phyloP scores from a whole-genome alignment of 2,113 vertebrate species.

The Rhabdornis inornatus region DNA sequence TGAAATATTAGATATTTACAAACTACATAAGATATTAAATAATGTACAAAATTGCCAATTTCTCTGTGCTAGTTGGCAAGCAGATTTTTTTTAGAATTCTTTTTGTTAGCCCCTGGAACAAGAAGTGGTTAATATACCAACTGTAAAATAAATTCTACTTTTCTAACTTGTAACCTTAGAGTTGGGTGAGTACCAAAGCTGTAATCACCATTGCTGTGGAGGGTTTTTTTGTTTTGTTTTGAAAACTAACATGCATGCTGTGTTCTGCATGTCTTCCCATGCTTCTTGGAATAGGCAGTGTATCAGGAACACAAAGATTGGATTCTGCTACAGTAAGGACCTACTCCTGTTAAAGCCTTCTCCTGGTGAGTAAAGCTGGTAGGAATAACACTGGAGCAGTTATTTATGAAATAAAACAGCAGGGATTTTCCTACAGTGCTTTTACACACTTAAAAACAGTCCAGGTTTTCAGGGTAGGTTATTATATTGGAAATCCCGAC shows the following conservation, averaged over 20 bases:
- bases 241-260: conserved; percentile 86
- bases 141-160: not conserved
- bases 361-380: conserved; percentile 76
- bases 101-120: not conserved
- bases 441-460: not conserved
- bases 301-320: conserved; percentile 91
- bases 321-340: conserved; percentile 96
- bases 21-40: not conserved
- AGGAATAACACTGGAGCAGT: not conserved
- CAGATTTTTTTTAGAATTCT: not conserved
- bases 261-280: conserved; percentile 84
- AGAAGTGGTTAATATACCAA: not conserved
- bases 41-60: not conserved
- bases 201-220: not conserved
- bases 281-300: conserved; percentile 80
- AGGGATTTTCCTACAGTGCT: not conserved
- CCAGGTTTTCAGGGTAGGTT: not conserved
- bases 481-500: not conserved
- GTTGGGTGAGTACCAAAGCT: not conserved
- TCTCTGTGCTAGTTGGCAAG: not conserved
- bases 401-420: not conserved
- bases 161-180: conserved; percentile 3
- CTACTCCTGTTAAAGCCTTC: conserved; percentile 92
- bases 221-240: not conserved
- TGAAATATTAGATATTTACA: too few species aligned